These are phyloP conservation scores for Thalassarche chlororhynchos DNA, from an alignment of 2,113 vertebrate species.

Conservation along the genomic window DNA sequence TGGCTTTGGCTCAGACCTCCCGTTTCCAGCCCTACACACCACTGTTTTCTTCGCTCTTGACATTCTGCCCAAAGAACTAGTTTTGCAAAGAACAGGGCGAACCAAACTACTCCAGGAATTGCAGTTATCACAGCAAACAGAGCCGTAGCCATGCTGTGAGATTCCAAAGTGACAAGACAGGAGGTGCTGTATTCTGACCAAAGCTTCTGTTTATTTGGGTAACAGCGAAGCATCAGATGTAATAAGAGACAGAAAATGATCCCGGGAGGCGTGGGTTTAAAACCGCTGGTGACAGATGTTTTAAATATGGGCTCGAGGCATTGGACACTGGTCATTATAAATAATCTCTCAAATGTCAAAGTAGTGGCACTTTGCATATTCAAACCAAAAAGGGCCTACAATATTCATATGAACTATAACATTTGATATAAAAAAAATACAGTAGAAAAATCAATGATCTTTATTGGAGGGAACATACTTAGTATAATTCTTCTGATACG, in stretches of 20 bases:
- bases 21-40: conserved; percentile 37
- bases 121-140: conserved; percentile 38
- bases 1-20: conserved; percentile 20
- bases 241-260: conserved; percentile 25
- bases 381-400: background rate
- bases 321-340: background rate
- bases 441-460: background rate
- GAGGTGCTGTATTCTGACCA: conserved; percentile 41
- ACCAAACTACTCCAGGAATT: conserved; percentile 35
- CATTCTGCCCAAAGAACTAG: conserved; percentile 25
- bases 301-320: background rate
- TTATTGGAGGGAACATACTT: background rate
- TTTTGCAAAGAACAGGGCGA: conserved; percentile 55
- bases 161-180: conserved; percentile 45
- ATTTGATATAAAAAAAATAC: background rate
- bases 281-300: conserved; percentile 19
- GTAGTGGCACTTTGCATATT: background rate
- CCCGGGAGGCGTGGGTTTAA: background rate
- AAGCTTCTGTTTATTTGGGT: conserved; percentile 45
- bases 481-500: background rate
- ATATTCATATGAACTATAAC: background rate
- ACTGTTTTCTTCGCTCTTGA: conserved; percentile 45
- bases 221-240: background rate
- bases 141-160: conserved; percentile 19
- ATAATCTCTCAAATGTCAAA: background rate